phyloP scores from a whole-genome alignment of 2,888 invertebrate species.

The Nephrotoma flavescens region DNA sequence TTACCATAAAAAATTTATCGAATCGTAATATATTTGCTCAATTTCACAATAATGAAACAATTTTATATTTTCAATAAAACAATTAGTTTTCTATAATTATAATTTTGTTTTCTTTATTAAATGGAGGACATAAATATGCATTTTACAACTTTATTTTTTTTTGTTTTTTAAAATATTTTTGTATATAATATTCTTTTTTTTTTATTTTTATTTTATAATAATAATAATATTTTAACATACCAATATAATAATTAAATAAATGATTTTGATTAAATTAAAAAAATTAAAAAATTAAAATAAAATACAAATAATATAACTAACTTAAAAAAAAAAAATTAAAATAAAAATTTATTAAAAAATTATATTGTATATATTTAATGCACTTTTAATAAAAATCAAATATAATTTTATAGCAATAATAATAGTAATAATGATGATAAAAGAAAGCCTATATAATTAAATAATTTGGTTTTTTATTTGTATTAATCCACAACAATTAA shows the following conservation, averaged over 20 bases:
- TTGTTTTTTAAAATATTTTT: neutral
- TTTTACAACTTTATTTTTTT: neutral
- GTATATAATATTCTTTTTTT: neutral
- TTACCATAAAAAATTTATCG: too few relatives aligned
- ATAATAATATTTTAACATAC: neutral
- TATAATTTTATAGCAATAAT: neutral
- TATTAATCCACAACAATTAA: constrained; percentile 3
- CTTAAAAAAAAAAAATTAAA: neutral
- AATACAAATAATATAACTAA: neutral
- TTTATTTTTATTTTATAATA: neutral
- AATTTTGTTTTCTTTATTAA: neutral
- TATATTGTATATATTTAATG: neutral
- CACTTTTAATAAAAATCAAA: neutral
- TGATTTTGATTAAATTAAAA: neutral
- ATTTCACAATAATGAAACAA: neutral
- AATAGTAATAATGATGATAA: neutral
- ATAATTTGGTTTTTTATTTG: neutral
- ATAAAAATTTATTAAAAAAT: neutral
- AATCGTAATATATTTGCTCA: too few relatives aligned
- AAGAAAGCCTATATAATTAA: neutral
- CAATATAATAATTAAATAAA: neutral
- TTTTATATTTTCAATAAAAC: neutral
- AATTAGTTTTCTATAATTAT: neutral
- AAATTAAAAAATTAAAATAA: neutral
- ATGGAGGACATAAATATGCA: constrained; percentile 4